phyloP scores from a whole-genome alignment of 2,797 vertebrate species.

The Characodon lateralis region DNA sequence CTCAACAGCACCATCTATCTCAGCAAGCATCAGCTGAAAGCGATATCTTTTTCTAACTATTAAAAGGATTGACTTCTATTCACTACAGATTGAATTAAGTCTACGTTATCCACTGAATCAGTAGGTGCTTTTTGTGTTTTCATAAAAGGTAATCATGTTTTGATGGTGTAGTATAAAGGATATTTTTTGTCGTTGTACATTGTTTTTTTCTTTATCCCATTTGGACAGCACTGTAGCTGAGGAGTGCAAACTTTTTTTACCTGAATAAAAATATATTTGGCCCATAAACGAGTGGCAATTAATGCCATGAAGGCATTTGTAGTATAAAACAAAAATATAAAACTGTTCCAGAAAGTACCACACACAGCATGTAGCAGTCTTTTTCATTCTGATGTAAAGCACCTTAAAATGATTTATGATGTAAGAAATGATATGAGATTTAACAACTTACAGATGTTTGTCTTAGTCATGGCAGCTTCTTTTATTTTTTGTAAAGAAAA shows the following conservation, averaged over 20 bases:
- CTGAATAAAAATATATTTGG: constrained; percentile 22
- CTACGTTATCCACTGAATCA: constrained; percentile 58
- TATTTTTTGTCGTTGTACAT: constrained; percentile 30
- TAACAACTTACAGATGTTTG: constrained; percentile 7
- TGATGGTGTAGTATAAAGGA: constrained; percentile 17
- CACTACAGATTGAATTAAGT: constrained; percentile 51
- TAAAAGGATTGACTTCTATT: constrained; percentile 66
- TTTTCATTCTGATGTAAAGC: constrained; percentile 31
- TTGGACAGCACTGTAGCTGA: constrained; percentile 26
- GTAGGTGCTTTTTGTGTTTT: constrained; percentile 50
- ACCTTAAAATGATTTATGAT: constrained; percentile 19
- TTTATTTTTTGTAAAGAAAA: neutral
- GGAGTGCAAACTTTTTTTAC: constrained; percentile 29
- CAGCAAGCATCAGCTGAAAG: constrained; percentile 24
- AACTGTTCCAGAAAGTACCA: constrained; percentile 19
- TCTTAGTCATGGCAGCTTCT: neutral
- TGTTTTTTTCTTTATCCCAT: constrained; percentile 32
- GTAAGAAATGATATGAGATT: neutral
- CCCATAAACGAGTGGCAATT: constrained; percentile 17
- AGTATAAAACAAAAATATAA: constrained; percentile 18
- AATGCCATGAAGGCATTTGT: constrained; percentile 7
- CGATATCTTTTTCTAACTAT: constrained; percentile 61
- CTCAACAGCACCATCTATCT: constrained; percentile 35
- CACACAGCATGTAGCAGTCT: constrained; percentile 62
- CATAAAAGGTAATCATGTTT: constrained; percentile 36